Base-by-base conservation (phyloP, 2,113 vertebrate genomes). In the rat (Rattus norvegicus) region DNA sequence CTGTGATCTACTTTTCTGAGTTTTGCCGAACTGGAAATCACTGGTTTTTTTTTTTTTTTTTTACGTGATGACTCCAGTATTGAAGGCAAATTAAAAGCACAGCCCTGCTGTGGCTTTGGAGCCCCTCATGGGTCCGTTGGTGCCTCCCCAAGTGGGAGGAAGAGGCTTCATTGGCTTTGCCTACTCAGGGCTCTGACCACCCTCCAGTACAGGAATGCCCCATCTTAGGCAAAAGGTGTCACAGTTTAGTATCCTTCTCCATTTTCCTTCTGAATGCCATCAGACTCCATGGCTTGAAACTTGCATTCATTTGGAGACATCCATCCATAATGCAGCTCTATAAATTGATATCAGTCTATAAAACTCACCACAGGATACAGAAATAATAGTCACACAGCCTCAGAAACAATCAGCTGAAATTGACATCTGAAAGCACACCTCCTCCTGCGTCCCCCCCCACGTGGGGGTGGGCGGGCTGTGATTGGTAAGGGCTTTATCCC, bases 321-420 rank as follows among this genome's bases (percentile, higher is more conserved):
- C 39, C 4, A 36, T 11, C 81, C 80, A 65, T 91, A n/a, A 69
- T 79, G 47, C 77, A 33, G 83, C 67, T 80, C 92, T 69, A 56
- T 69, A 90, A 95, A 81, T 89, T 96, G 97, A 93, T 92, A 90
- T 61, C 56, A 14, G 43, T 90, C 79, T 97, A 97, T 97, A 95
- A 96, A 95, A 95, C n/a, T 24, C 95, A 92, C 97, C 91, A n/a
- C 93, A 97, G 93, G 97, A 97, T 39, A 8, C 70, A 20, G 72
- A 61, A 86, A 77, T 13, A 76, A 67, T 56, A 91, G 79, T 95
- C 95, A 95, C 61, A 26, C 7, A 59, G 70, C 67, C 92, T 97
- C 94, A 86, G 96, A 97, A 94, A 87, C 43, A 94, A 91, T 96
- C 93, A 94, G 67, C 88, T 39, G 36, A 93, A 94, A 96, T 63